phyloP scores from a whole-genome alignment of 2,797 vertebrate genomes.

The Lithobates sylvaticus region DNA sequence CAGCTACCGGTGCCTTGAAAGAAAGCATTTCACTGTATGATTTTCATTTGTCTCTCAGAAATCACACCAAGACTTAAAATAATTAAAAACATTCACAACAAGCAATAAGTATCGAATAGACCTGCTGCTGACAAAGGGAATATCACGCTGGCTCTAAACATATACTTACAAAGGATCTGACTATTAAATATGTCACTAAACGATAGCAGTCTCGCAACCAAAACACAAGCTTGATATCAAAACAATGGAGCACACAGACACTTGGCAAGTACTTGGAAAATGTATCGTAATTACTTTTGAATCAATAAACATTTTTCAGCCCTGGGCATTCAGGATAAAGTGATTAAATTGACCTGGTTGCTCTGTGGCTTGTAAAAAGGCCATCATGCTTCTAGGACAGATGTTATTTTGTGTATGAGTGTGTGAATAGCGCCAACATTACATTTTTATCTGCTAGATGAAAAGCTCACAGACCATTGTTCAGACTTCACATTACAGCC shows the following conservation, averaged over 20 bases:
- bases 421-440: constrained; percentile 5
- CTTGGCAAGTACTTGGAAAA: constrained; percentile 60
- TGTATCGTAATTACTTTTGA: constrained; percentile 59
- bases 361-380: constrained; percentile 51
- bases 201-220: constrained; percentile 52
- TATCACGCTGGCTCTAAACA: constrained; percentile 55
- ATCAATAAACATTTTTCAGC: constrained; percentile 61
- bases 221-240: constrained; percentile 59
- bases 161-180: constrained; percentile 56
- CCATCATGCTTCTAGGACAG: constrained; percentile 32
- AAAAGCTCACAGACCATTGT: constrained; percentile 15
- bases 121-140: constrained; percentile 60
- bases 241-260: constrained; percentile 56
- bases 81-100: constrained; percentile 61
- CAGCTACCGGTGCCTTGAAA: constrained; percentile 17
- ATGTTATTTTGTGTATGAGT: constrained; percentile 40
- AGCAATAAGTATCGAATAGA: constrained; percentile 61
- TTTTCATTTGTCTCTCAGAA: constrained; percentile 56
- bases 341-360: constrained; percentile 55
- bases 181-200: constrained; percentile 60
- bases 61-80: constrained; percentile 55
- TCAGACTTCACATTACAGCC: background rate
- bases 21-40: constrained; percentile 35
- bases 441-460: constrained; percentile 30
- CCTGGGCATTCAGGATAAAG: constrained; percentile 35